A percentile compares a stretch with the other conserved stretches of the same genome.
Evolutionary conservation across 2,113 vertebrate genomes (phyloP).

Genomic region (Silurus asotus): DNA sequence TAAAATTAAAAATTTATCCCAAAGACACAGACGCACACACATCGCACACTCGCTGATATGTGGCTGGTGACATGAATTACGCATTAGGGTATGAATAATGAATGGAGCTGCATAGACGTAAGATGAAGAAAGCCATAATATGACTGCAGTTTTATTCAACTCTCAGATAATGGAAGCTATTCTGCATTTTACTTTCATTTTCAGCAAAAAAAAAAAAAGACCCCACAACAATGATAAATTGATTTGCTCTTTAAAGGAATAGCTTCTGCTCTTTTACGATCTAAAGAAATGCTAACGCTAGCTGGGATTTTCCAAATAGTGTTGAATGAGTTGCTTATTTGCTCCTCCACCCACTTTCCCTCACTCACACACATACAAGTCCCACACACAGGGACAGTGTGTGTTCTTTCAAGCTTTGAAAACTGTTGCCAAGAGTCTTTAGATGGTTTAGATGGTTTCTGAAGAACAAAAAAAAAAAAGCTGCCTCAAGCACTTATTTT

Average conservation of each 20-base stretch:
- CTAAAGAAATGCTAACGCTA: not conserved
- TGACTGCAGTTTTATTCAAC: not conserved
- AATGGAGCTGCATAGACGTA: not conserved
- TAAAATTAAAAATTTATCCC: conserved; percentile 36
- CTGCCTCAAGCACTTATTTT: not conserved
- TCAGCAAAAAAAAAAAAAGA: not conserved
- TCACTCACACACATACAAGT: not conserved
- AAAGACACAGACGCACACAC: conserved; percentile 48
- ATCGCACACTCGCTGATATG: conserved; percentile 53
- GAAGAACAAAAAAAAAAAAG: not conserved
- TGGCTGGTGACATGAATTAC: not conserved
- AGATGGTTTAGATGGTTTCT: not conserved
- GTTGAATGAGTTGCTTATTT: not conserved
- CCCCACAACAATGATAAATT: not conserved
- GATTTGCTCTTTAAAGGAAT: not conserved
- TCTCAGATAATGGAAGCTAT: not conserved
- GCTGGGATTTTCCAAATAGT: not conserved
- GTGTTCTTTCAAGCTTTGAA: not conserved
- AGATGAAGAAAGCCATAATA: not conserved
- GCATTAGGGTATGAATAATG: not conserved
- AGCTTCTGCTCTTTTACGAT: not conserved
- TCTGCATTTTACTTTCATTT: not conserved
- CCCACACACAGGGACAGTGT: not conserved
- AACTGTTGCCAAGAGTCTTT: not conserved
- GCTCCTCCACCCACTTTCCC: not conserved